Percentiles rank a stretch among this genome's conserved stretches.
Conservation (phyloP, 2,888 invertebrate species). For the Hypomecis punctinalis region DNA sequence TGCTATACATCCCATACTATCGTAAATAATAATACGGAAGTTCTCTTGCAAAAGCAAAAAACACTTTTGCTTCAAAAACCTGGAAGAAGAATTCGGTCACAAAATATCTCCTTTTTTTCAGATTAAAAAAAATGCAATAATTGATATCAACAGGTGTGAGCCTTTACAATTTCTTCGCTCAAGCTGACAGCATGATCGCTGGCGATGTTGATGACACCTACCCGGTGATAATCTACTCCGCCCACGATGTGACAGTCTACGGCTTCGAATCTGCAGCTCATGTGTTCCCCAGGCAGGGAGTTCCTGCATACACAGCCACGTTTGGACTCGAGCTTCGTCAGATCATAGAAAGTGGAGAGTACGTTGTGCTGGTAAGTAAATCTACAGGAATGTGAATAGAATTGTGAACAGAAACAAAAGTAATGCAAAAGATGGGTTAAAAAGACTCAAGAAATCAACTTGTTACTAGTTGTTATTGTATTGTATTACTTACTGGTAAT, state of each 20-base stretch:
- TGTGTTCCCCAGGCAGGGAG: slow-evolving; percentile 42
- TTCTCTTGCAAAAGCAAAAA: no score
- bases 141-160: neutral
- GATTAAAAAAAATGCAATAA: neutral
- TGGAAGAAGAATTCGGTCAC: no score
- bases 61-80: no score
- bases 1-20: no score
- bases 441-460: no score
- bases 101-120: no score
- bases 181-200: slow-evolving; percentile 41
- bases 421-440: no score
- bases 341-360: slow-evolving; percentile 44
- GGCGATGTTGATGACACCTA: slow-evolving; percentile 39
- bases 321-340: slow-evolving; percentile 54
- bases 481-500: no score
- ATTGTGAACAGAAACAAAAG: no score
- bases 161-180: slow-evolving; percentile 42
- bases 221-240: slow-evolving; percentile 50
- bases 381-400: neutral
- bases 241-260: slow-evolving; percentile 54
- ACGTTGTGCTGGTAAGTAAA: slow-evolving; percentile 55
- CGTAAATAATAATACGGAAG: no score
- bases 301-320: slow-evolving; percentile 46
- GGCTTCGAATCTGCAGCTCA: slow-evolving; percentile 41
- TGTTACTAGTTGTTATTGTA: no score